Base-by-base conservation (phyloP, 2,888 invertebrate species). In the Aspidiotus rigidus region DNA sequence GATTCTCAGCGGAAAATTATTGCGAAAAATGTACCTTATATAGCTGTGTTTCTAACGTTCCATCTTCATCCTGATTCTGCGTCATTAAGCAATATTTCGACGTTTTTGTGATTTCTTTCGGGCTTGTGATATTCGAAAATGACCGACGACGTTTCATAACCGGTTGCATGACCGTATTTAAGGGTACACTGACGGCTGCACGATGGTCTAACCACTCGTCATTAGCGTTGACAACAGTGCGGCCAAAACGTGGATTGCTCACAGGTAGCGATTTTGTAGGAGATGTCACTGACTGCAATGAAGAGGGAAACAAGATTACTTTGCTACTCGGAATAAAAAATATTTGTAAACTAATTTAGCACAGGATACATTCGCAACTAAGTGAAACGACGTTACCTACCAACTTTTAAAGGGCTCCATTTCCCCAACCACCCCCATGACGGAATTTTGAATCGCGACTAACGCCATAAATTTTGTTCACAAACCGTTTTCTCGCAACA, bases 51-150 rank as follows among this genome's bases (percentile, higher is more conserved):
- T 94, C 93, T 3, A 98, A 80, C 76, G 94, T 94, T 0, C 98
- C 98, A 74, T 90, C 90, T 0, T 89, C 87, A 77, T 95, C 94
- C 17, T 90, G 87, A 74, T 92, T 91, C 79, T 98, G 97, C 0
- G 94, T 89, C 16, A 94, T 87, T 0, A 99, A 82, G 73, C 95
- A 90, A 78, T 99, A 99, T 76, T 94, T 94, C 0, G 88, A 87
- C 0, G 81, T 79, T 75, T 86, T 84, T 0, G 85, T 84, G 10
- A 93, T 84, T 74, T 75, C 86, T 72, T 88, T 90, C 0, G 89
- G 86, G 72, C 86, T 87, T 0, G 87, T 88, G n/a, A 96, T 79
- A 77, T 90, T 89, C 8, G 87, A 87, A 0, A 96, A 84, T 0
- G 94, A 90, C 77, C 90, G 90, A 73, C 90, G 85, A 75, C 88